These are phyloP conservation scores for Pseudois nayaur DNA, from an alignment of 2,113 vertebrate species.

Conservation along the genomic window DNA sequence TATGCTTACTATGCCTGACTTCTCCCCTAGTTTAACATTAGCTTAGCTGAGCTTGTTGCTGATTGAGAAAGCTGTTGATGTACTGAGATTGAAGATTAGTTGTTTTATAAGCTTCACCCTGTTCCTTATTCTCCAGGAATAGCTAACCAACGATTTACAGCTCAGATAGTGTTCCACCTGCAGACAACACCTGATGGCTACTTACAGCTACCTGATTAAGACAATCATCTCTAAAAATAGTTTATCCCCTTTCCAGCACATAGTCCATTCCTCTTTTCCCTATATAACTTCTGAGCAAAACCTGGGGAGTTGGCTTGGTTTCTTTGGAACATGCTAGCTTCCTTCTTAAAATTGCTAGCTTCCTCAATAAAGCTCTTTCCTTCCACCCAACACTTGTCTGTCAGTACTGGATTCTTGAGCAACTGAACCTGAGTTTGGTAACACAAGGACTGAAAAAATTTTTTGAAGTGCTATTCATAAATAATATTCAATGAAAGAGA, in stretches of 20 bases:
- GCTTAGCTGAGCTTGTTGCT: neutral
- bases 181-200: neutral
- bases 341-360: neutral
- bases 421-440: neutral
- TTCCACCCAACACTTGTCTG: neutral
- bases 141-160: neutral
- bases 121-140: neutral
- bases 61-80: neutral
- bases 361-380: neutral
- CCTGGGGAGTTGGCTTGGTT: neutral
- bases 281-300: neutral
- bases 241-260: neutral
- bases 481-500: neutral
- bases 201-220: neutral
- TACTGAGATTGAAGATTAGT: neutral
- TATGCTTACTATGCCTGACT: neutral
- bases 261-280: neutral
- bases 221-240: neutral
- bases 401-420: neutral
- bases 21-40: neutral
- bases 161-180: neutral
- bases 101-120: neutral
- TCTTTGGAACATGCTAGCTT: neutral
- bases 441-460: neutral
- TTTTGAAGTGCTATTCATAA: neutral